Base-by-base conservation (phyloP, 2,113 vertebrate genomes). In the Seriola quinqueradiata region DNA sequence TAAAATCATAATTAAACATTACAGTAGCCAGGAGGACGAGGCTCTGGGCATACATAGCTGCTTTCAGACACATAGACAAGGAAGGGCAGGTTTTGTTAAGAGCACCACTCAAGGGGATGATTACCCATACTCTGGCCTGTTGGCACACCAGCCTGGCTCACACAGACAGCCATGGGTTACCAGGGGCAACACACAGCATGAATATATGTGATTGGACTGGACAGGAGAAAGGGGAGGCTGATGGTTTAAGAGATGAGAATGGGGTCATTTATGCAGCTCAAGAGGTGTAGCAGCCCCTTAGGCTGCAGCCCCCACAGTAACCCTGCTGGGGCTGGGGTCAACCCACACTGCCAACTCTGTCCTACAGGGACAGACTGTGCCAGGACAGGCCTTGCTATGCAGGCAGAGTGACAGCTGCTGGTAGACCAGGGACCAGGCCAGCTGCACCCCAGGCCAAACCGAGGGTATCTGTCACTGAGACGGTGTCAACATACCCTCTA, bases 351-450 rank as follows among this genome's bases (percentile, higher is more conserved):
- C 90, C 85, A 84, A 55, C 59, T 73, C 64, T 60, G 36, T 89
- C 85, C 89, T 81, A 46, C 80, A 87, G 90, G 77, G 87, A 89
- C 78, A 81, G 73, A 79, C 79, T 55, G 69, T 78, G 79, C 69
- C 70, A 38, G 82, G 42, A 66, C 76, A 34, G 83, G 73, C 71
- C 57, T 59, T 6, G 9, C 70, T 80, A 66, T 64, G 75, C 77
- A 77, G 79, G 59, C 86, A 80, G 78, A 92, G 83, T 93, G 94
- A 91, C 91, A 93, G 93, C 85, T 87, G 92, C 85, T 91, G 88
- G 87, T 92, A 77, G 89, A 85, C 66, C 48, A 79, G 82, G 81
- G 82, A 84, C 54, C 60, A 23, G 72, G 77, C 80, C 81, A 75
- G 79, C 81, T 79, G 70, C 70, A 87, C 89, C 86, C 16, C 28